Evolutionary conservation across 1,140 invertebrate species (phyloP).

Genomic region (Drosophila pseudoananassae): DNA sequence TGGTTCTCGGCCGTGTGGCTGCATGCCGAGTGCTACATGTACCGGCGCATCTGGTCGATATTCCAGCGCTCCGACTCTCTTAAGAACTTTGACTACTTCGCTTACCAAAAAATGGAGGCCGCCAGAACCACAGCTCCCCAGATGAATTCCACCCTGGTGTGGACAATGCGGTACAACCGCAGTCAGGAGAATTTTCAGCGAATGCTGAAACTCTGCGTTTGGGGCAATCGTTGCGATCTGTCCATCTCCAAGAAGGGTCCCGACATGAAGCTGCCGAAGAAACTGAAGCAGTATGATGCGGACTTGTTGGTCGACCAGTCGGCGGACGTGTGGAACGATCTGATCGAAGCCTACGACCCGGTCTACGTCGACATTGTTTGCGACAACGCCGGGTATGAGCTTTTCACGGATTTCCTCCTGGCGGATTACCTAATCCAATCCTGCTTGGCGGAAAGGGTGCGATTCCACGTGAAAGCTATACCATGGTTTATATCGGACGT

Average conservation of each 20-base stretch:
- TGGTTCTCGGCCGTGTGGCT: slow-evolving; percentile 95
- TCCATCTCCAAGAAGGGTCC: slow-evolving; percentile 90
- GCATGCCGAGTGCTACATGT: slow-evolving; percentile 96
- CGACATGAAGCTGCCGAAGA: background rate
- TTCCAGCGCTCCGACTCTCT: slow-evolving; percentile 89
- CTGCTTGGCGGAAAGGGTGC: slow-evolving; percentile 88
- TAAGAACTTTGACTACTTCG: slow-evolving; percentile 91
- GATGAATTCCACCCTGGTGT: slow-evolving; percentile 85
- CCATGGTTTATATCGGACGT: slow-evolving; percentile 99
- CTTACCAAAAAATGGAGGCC: slow-evolving; percentile 88
- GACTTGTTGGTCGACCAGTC: slow-evolving; percentile 56
- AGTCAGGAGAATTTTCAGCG: slow-evolving; percentile 85
- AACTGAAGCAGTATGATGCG: slow-evolving; percentile 1
- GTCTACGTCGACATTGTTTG: slow-evolving; percentile 90
- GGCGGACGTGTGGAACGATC: slow-evolving; percentile 31
- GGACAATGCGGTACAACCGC: background rate
- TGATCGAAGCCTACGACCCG: slow-evolving; percentile 25
- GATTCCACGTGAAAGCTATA: slow-evolving; percentile 94
- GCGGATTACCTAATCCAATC: slow-evolving; percentile 90
- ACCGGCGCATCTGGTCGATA: slow-evolving; percentile 91
- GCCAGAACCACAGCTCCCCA: slow-evolving; percentile 85
- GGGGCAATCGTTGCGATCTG: slow-evolving; percentile 93
- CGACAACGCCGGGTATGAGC: slow-evolving; percentile 98
- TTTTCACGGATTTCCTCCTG: slow-evolving; percentile 95
- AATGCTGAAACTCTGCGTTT: slow-evolving; percentile 88